Conservation (phyloP, 2,113 vertebrate genomes). For the Dolichallabes microphthalmus region DNA sequence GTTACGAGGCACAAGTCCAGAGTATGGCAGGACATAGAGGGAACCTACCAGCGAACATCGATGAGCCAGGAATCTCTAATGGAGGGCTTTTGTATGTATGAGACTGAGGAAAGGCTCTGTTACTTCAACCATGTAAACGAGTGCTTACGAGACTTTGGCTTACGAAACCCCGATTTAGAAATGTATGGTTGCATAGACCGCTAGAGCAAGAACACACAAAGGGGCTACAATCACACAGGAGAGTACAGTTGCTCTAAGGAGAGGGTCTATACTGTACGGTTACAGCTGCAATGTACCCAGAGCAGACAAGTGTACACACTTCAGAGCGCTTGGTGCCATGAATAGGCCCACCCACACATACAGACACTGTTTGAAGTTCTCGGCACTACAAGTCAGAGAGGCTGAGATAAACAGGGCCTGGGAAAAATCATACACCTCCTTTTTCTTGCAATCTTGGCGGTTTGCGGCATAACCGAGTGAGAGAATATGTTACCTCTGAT, state of each 20-base stretch:
- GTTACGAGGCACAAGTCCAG: slow-evolving; percentile 59
- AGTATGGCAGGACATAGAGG: slow-evolving; percentile 26
- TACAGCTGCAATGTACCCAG: not conserved
- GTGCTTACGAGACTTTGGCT: slow-evolving; percentile 7
- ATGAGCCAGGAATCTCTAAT: slow-evolving; percentile 33
- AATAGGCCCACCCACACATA: slow-evolving; percentile 12
- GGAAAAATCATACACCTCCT: slow-evolving; percentile 28
- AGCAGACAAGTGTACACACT: slow-evolving; percentile 18
- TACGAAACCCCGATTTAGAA: not conserved
- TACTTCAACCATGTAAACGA: slow-evolving; percentile 12
- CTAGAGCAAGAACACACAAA: not conserved
- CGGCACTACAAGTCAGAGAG: slow-evolving; percentile 51
- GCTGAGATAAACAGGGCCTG: slow-evolving; percentile 42
- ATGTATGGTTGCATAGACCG: not conserved
- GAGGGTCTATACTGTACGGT: not conserved
- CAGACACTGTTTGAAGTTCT: slow-evolving; percentile 59
- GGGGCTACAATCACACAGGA: not conserved
- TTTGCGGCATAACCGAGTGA: slow-evolving; percentile 42
- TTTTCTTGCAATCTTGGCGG: slow-evolving; percentile 50
- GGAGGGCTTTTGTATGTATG: not conserved
- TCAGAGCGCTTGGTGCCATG: slow-evolving; percentile 4
- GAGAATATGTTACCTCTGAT: slow-evolving; percentile 65
- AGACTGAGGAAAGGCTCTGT: not conserved
- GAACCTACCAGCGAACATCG: slow-evolving; percentile 22
- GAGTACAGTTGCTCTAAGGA: not conserved